Evolutionary conservation across 2,888 invertebrate genomes (phyloP).

Genomic region (Campoplex nolae): DNA sequence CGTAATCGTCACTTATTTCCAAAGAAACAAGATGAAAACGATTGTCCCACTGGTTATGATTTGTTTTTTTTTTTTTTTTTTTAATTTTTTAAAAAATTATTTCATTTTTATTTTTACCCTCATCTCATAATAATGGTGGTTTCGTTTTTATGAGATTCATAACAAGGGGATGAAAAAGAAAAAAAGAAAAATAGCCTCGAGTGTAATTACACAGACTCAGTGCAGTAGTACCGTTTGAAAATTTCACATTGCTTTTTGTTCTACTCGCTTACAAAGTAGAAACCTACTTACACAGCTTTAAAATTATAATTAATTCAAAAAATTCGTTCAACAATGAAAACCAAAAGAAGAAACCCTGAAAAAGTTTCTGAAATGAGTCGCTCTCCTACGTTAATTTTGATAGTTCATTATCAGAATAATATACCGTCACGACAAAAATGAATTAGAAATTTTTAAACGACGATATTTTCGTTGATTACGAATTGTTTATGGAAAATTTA

Average conservation of each 20-base stretch:
- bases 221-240: background rate
- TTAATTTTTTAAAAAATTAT: too few relatives aligned
- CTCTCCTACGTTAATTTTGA: background rate
- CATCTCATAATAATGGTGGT: background rate
- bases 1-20: background rate
- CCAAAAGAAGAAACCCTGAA: background rate
- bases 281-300: background rate
- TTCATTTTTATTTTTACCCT: background rate
- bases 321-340: background rate
- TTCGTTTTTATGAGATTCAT: slow-evolving; percentile 23
- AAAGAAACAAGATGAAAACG: slow-evolving; percentile 24
- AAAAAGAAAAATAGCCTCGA: background rate
- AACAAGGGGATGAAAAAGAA: background rate
- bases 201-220: background rate
- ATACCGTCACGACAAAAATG: background rate
- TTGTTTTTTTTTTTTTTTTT: background rate
- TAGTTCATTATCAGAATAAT: background rate
- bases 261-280: background rate
- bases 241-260: background rate
- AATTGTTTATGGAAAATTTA: background rate
- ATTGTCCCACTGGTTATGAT: background rate
- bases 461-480: too few relatives aligned
- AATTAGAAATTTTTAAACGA: background rate
- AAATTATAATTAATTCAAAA: background rate
- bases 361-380: background rate